Conservation (phyloP, 2,888 invertebrate genomes). For the Meiosimyza decipiens region DNA sequence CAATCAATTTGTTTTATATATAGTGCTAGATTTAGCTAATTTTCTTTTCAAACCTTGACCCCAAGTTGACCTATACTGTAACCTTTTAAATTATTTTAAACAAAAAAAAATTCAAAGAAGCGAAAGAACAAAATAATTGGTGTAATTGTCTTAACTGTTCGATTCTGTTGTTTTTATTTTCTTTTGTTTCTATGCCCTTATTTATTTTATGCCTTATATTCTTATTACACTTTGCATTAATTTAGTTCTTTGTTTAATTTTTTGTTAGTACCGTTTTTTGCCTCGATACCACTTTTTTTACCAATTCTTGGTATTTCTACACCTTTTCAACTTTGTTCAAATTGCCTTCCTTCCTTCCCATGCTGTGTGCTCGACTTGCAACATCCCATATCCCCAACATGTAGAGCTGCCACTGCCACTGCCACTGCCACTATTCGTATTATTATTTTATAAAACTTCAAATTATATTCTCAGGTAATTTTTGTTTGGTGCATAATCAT, state of each 20-base stretch:
- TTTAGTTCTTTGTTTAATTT: background rate
- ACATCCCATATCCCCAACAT: background rate
- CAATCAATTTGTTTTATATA: too few relatives aligned
- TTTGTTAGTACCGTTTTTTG: conserved; percentile 1
- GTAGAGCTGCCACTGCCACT: conserved; percentile 10
- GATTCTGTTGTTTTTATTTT: too few relatives aligned
- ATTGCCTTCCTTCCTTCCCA: conserved; percentile 14
- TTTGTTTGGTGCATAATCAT: conserved; percentile 54
- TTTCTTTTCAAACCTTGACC: too few relatives aligned
- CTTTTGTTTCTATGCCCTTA: too few relatives aligned
- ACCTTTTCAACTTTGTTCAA: conserved; percentile 26
- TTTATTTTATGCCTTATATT: background rate
- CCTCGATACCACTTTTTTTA: background rate
- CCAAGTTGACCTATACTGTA: too few relatives aligned
- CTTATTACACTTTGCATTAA: conserved; percentile 8
- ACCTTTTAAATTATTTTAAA: too few relatives aligned
- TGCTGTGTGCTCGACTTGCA: too few relatives aligned
- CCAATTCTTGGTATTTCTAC: conserved; percentile 16
- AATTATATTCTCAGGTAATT: conserved; percentile 49
- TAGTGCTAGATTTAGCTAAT: too few relatives aligned
- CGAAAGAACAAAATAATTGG: too few relatives aligned
- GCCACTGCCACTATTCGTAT: conserved; percentile 40
- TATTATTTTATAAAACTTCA: conserved; percentile 45
- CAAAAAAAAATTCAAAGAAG: too few relatives aligned
- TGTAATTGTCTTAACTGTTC: too few relatives aligned